These are phyloP conservation scores for Tipula vernalis DNA, from an alignment of 2,888 invertebrate species.

Conservation along the genomic window DNA sequence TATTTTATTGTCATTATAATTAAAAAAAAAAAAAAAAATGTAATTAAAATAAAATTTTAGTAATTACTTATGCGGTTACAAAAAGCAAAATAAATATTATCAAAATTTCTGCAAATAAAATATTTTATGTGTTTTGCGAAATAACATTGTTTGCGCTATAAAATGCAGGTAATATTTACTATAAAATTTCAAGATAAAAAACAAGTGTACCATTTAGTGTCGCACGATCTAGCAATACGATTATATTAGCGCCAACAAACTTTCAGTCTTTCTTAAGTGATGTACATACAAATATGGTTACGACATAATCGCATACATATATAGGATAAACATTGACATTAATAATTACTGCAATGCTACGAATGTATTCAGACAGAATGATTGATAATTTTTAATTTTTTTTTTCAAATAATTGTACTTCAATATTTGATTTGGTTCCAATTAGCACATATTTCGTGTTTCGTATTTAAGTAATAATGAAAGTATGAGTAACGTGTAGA, in stretches of 20 bases:
- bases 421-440: not conserved
- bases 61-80: not conserved
- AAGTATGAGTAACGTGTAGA: not conserved
- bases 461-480: not conserved
- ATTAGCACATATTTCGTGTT: not conserved
- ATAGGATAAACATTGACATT: not conserved
- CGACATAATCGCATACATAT: not conserved
- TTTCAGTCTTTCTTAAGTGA: not conserved
- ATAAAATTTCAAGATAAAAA: not conserved
- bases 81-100: not conserved
- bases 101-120: not conserved
- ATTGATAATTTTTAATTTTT: not conserved
- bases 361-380: not conserved
- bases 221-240: not conserved
- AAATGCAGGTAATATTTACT: not conserved
- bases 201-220: not conserved
- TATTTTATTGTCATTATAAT: not conserved
- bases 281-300: not conserved
- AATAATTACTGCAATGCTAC: not conserved
- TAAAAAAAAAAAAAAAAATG: not conserved
- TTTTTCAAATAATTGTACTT: not conserved
- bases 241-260: not conserved
- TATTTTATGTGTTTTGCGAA: not conserved
- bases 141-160: not conserved
- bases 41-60: not conserved